Evolutionary conservation across 2,113 vertebrate species (phyloP), one percentile per base, ranked within the genome.

Genomic region (Sminthopsis crassicaudata): DNA sequence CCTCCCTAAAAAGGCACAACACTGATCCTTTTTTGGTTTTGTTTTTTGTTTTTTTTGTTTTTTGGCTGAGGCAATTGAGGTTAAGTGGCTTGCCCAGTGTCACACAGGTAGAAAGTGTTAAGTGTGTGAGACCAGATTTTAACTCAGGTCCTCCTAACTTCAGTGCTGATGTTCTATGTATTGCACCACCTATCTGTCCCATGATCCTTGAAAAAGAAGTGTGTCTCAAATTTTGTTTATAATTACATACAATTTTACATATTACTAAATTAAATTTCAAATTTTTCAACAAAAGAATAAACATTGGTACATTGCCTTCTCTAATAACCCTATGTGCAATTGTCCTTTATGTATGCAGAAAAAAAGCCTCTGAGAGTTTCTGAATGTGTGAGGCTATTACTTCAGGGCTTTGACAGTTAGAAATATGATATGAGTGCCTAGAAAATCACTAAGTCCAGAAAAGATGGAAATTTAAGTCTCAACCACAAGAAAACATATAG

Each of bases 401-500:
- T 98, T 94, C 95, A 96, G 94, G 91, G 88, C 54, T 97, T 97
- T 94, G 91, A 95, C 84, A 96, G 95, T 90, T 96, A 98, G 97
- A 98, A 98, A 97, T 89, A 96, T 50, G 94, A 98, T 95, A 94
- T 95, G 54, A 96, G 95, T 89, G 93, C 19, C 95, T 97, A 95
- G 93, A 98, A 98, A 97, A 97, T 98, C 0, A 0, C 60, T 97
- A 94, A 96, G 97, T 96, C 92, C 95, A 98, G 95, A 97, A 97
- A 96, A 96, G 89, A 96, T 0, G 30, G 95, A 91, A 96, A 97
- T 96, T 98, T 97, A 96, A 76, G 11, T 46, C 92, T 96, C 54
- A 97, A 97, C 96, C 96, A 96, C 91, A 97, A 92, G 91, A 97
- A 97, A 92, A 89, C 67, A 51, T 97, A 91, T 67, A 97, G 93